Conservation (phyloP, 2,113 vertebrate genomes). For the Boleophthalmus pectinirostris region DNA sequence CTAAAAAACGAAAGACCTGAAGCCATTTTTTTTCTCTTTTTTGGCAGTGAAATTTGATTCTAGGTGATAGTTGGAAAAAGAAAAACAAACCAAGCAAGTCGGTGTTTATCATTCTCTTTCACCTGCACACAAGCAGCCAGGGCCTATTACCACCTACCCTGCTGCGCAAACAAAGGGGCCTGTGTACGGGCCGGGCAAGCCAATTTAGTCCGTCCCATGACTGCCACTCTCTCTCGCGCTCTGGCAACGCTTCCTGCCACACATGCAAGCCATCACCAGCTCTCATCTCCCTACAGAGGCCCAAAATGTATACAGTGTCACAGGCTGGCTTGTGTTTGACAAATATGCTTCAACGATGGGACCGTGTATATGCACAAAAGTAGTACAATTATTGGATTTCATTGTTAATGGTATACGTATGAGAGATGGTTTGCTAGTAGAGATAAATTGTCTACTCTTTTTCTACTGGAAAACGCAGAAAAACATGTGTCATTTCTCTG, state of each 20-base stretch:
- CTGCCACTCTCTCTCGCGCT: constrained; percentile 41
- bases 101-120: constrained; percentile 60
- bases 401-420: background rate
- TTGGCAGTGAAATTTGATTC: constrained; percentile 42
- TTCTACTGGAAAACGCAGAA: too few species aligned
- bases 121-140: constrained; percentile 54
- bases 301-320: constrained; percentile 33
- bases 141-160: constrained; percentile 63
- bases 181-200: constrained; percentile 52
- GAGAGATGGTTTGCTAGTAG: background rate
- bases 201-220: constrained; percentile 56
- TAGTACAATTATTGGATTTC: background rate
- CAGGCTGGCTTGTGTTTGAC: constrained; percentile 19
- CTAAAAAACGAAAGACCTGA: constrained; percentile 2
- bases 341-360: constrained; percentile 9
- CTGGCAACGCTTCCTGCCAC: constrained; percentile 45
- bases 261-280: constrained; percentile 56
- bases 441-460: background rate
- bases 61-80: constrained; percentile 33
- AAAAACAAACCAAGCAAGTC: constrained; percentile 52
- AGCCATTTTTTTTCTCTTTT: constrained; percentile 8
- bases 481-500: too few species aligned
- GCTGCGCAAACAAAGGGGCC: constrained; percentile 68
- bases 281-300: constrained; percentile 29
- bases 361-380: background rate